A percentile compares a stretch with the other conserved stretches of the same genome.
These are phyloP conservation scores for Lysandra bellargus DNA, from an alignment of 2,888 invertebrate genomes.

Conservation along the genomic window DNA sequence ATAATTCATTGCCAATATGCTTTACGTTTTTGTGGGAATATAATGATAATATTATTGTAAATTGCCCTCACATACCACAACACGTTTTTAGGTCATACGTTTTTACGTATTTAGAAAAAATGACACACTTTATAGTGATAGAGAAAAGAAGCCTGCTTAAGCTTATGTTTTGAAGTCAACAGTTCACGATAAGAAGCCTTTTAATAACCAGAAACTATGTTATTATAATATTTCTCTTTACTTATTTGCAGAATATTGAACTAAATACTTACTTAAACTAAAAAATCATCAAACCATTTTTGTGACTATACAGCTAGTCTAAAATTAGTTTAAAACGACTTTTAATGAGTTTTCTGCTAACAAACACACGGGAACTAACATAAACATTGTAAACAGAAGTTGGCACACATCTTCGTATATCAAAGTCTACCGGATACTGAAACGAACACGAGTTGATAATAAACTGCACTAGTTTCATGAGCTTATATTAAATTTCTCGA, in stretches of 20 bases:
- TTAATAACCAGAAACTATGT: background rate
- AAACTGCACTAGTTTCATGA: background rate
- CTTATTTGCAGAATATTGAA: background rate
- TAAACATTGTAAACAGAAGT: constrained; percentile 8
- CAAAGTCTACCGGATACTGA: constrained; percentile 28
- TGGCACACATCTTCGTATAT: constrained; percentile 15
- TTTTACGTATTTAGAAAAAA: background rate
- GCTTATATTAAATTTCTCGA: background rate
- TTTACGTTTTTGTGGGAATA: background rate
- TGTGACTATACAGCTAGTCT: background rate
- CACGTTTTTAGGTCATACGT: no score
- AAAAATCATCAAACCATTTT: background rate
- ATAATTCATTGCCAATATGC: background rate
- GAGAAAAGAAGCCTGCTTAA: background rate
- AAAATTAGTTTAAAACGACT: background rate
- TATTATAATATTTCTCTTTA: background rate
- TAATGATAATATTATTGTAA: background rate
- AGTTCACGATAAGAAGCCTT: background rate
- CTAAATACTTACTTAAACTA: background rate
- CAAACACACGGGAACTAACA: constrained; percentile 2
- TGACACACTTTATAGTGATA: background rate
- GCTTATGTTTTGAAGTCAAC: background rate
- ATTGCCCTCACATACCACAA: background rate
- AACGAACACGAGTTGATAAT: constrained; percentile 27
- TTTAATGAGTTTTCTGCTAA: background rate